Base-by-base conservation (phyloP, 2,113 vertebrate species). In the Coptodon bakossiorum region DNA sequence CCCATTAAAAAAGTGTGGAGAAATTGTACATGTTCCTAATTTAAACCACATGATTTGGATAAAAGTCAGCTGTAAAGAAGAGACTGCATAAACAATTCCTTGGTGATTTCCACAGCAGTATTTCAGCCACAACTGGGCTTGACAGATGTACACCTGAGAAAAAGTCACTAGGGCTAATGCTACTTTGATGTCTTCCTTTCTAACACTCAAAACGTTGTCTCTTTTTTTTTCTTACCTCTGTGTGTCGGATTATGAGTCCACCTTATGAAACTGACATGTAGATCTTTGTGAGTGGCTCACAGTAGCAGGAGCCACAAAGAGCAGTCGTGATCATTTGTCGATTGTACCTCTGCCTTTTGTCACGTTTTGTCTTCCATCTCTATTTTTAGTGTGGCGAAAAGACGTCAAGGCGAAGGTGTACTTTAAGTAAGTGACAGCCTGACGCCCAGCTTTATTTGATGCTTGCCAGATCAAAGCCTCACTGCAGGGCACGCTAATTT, bases 381-480 rank as follows among this genome's bases (percentile, higher is more conserved):
- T 95, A 94, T 95, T 95, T 95, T 94, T 93, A 94, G 93, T 40
- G 56, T 86, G 68, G 92, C 81, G 83, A 89, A 89, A 92, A 93
- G 92, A 92, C 94, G 92, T 95, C 93, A 91, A 96, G 96, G 90
- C 93, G 93, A 95, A 95, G 95, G 96, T 96, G 95, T 94, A 87
- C 93, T 95, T 94, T 95, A 95, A 96, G 93, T 94, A 94, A 94
- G 90, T 96, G 96, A 96, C 96, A 96, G 95, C 84, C 92, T 95
- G 95, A 95, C 94, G 93, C 90, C 91, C 92, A 16, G 92, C 93
- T 96, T 91, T 91, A 94, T 96, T 95, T 96, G 94, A 95, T 95
- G 95, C 93, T 89, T 87, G 87, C 92, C 96, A 94, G 95, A 96
- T 96, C 94, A 95, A 95, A 96, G 95, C 88, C 88, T 95, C 93